phyloP scores from a whole-genome alignment of 2,113 vertebrate genomes.

The Paramormyrops kingsleyae region DNA sequence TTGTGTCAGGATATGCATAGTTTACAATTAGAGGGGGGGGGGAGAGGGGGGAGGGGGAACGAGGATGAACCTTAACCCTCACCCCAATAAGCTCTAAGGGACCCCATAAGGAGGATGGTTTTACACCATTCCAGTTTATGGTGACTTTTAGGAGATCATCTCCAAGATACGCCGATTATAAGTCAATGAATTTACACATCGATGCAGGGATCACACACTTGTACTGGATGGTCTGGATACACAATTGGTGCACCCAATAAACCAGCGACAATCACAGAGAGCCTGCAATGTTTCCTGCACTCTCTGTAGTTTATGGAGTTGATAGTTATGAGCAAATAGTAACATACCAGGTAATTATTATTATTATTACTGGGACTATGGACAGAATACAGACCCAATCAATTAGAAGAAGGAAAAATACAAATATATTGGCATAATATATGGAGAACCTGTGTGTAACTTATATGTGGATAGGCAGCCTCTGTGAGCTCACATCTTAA shows the following conservation, averaged over 20 bases:
- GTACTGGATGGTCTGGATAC: background rate
- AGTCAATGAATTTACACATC: background rate
- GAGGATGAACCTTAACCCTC: background rate
- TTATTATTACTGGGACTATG: background rate
- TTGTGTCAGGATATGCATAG: background rate
- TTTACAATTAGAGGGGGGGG: background rate
- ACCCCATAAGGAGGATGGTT: background rate
- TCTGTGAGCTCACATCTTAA: background rate
- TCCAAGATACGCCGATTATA: background rate
- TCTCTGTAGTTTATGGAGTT: background rate
- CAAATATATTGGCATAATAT: background rate
- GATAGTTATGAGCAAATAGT: background rate
- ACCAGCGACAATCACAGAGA: background rate
- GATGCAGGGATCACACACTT: background rate
- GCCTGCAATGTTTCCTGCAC: background rate
- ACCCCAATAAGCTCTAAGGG: background rate
- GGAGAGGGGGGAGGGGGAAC: too few species aligned
- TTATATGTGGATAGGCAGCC: background rate
- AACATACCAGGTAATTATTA: background rate
- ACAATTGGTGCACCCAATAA: background rate
- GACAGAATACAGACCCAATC: background rate
- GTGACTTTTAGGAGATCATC: background rate
- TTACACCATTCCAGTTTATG: background rate
- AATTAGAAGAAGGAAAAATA: background rate
- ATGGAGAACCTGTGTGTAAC: background rate